A percentile compares a stretch with the other conserved stretches of the same genome.
Conservation (phyloP, 2,797 vertebrate species). For the Poeciliopsis presidionis region DNA sequence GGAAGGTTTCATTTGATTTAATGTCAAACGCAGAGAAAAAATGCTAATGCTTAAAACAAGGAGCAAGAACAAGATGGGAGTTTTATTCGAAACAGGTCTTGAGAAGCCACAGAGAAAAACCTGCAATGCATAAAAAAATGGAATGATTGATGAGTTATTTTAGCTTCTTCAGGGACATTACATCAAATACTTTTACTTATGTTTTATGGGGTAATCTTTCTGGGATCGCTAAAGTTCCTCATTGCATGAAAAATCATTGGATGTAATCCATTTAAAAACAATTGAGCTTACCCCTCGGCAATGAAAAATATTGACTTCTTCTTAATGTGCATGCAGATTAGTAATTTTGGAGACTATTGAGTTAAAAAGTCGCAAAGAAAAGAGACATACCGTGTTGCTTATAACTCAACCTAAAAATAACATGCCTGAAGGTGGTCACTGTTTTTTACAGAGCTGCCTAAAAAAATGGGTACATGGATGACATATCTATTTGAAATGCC, state of each 20-base stretch:
- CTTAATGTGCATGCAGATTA: not conserved
- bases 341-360: not conserved
- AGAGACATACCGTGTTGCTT: not conserved
- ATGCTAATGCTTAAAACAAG: constrained; percentile 33
- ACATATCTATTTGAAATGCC: not conserved
- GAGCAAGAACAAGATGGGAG: constrained; percentile 31
- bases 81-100: constrained; percentile 45
- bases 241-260: not conserved
- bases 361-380: constrained; percentile 12
- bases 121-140: constrained; percentile 11
- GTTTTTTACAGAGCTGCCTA: not conserved
- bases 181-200: not conserved
- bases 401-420: not conserved
- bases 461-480: not conserved
- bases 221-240: not conserved
- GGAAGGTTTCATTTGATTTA: not conserved
- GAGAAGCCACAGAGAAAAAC: constrained; percentile 6
- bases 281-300: not conserved
- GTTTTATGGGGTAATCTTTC: constrained; percentile 16
- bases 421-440: not conserved
- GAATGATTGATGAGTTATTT: constrained; percentile 24
- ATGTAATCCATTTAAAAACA: not conserved
- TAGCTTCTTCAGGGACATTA: constrained; percentile 3
- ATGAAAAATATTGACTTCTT: not conserved
- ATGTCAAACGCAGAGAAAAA: not conserved